phyloP scores from a whole-genome alignment of 2,113 vertebrate genomes.

The Orientallactaga bullata region DNA sequence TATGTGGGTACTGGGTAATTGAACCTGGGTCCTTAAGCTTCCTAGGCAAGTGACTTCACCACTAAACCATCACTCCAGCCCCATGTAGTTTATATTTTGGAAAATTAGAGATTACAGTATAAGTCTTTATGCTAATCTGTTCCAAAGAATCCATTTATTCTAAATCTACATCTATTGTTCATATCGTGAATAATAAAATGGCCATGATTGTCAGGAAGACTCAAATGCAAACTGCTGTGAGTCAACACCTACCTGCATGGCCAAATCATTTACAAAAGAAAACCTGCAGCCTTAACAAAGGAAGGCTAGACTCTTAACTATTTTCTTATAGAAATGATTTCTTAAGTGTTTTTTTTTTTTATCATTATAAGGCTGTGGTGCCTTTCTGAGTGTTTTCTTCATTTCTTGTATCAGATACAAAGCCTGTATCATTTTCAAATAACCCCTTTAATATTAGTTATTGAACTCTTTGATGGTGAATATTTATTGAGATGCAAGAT shows the following conservation, averaged over 20 bases:
- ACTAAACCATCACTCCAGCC: too few relatives aligned
- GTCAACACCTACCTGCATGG: slow-evolving; percentile 1
- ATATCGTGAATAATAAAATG: slow-evolving; percentile 31
- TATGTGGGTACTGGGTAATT: too few relatives aligned
- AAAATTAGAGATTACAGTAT: slow-evolving; percentile 20
- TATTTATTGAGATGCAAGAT: slow-evolving; percentile 27
- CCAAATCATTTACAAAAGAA: neutral
- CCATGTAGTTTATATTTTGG: neutral
- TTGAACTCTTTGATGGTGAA: neutral
- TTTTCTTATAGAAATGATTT: neutral
- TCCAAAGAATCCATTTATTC: slow-evolving; percentile 45
- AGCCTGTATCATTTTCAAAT: slow-evolving; percentile 19
- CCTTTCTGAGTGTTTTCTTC: neutral
- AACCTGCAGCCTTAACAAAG: neutral
- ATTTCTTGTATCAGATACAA: neutral
- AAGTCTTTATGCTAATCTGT: slow-evolving; percentile 2
- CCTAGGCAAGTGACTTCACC: too few relatives aligned
- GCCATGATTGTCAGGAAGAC: neutral
- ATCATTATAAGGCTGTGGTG: neutral
- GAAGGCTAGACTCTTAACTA: neutral
- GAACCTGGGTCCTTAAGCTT: too few relatives aligned
- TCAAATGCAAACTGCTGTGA: slow-evolving; percentile 22
- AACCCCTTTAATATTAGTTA: slow-evolving; percentile 1
- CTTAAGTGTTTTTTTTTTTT: neutral
- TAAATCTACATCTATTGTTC: neutral